Conservation (phyloP, 2,113 vertebrate species). For the Motacilla alba region DNA sequence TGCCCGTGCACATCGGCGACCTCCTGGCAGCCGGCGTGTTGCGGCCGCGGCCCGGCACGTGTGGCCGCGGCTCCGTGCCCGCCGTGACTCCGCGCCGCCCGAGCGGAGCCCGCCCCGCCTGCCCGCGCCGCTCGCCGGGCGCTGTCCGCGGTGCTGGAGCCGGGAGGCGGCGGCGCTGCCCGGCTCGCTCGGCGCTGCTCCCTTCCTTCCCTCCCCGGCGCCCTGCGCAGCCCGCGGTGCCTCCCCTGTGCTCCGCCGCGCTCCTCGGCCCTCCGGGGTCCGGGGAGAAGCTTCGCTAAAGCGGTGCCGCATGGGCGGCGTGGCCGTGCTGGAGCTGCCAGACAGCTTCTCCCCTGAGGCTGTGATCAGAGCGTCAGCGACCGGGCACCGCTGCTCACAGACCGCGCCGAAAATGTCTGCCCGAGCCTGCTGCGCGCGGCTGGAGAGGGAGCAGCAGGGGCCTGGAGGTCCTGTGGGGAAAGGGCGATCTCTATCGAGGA, state of each 20-base stretch:
- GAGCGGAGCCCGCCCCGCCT: neutral
- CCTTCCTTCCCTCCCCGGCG: too few relatives aligned
- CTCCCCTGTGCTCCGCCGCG: neutral
- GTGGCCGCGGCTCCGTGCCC: neutral
- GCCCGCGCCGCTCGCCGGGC: neutral
- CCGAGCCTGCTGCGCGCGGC: accelerated
- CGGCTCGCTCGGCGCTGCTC: neutral
- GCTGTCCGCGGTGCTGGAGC: constrained; percentile 27
- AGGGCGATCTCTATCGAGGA: neutral
- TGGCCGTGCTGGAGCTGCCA: neutral
- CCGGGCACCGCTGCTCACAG: neutral
- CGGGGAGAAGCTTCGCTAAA: neutral
- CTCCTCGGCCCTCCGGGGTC: too few relatives aligned
- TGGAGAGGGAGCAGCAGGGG: neutral
- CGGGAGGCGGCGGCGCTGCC: neutral
- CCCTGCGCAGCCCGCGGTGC: too few relatives aligned
- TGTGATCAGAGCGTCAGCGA: accelerated
- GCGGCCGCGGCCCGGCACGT: neutral
- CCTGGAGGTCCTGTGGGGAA: neutral
- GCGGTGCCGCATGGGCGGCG: neutral
- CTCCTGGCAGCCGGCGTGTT: neutral
- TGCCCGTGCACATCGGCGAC: neutral
- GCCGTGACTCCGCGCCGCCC: accelerated
- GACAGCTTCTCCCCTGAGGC: neutral
- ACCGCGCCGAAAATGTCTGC: neutral